Evolutionary conservation across 2,113 vertebrate species (phyloP), one percentile per base, ranked within the genome.

Genomic region (Apus apus): DNA sequence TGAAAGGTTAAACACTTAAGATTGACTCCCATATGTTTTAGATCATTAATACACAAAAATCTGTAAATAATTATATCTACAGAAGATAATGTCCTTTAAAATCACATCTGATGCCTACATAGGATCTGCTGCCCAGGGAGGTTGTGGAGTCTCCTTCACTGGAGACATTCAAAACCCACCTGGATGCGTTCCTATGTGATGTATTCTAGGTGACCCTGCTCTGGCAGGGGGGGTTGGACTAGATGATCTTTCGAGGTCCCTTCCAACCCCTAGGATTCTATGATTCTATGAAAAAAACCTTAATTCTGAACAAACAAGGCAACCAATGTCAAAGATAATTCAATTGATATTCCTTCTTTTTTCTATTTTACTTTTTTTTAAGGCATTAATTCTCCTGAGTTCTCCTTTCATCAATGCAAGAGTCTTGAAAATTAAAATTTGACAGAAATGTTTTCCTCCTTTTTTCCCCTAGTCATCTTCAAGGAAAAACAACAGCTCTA

Each of bases 291-390:
- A 78, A n/a, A 6, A 70, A 65, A 61, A 43, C 1, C 21, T 53
- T 57, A 84, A 26, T 45, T 38, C 27, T 48, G 26, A 61, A 27
- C 7, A 46, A 68, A 78, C 43, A 48, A 32, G 26, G 5, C 4
- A 27, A 43, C 21, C 9, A 1, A 57, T 57, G 11, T 53, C 9
- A 65, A 76, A 80, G 12, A 58, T 0, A 0, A 67, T 79, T 53
- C 8, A 79, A 51, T 14, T 19, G 1, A 40, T 15, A 38, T 40
- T 48, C 48, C 8, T 30, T 50, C 13, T 5, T 23, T 3, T 18
- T 51, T 36, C 34, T 30, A 32, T 38, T 48, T 64, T 38, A 38
- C n/a, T 38, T 20, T 53, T 13, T 45, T 6, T 16, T 8, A 84
- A 30, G 16, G 0, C 1, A 43, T 58, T 73, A 45, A 5, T 43